phyloP scores from a whole-genome alignment of 2,797 vertebrate species.

The Anguilla megastoma region DNA sequence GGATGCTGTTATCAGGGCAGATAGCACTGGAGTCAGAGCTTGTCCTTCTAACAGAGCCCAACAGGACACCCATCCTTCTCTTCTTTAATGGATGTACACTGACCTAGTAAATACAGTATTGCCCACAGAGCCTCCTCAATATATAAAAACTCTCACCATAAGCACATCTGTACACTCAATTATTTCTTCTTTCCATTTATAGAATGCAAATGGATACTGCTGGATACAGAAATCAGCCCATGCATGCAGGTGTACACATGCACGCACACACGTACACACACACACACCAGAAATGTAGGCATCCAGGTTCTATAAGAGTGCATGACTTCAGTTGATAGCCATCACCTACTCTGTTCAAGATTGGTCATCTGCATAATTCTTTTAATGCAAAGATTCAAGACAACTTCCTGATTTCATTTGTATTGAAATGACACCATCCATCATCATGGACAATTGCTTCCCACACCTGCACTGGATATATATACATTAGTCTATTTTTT shows the following conservation, averaged over 20 bases:
- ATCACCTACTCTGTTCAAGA: background rate
- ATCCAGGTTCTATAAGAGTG: background rate
- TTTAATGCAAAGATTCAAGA: background rate
- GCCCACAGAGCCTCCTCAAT: background rate
- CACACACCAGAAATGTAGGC: background rate
- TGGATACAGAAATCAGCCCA: background rate
- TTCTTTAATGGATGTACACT: background rate
- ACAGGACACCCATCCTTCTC: background rate
- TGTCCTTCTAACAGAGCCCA: background rate
- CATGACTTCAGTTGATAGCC: background rate
- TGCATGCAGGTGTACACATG: background rate
- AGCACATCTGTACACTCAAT: background rate
- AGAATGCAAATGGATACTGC: background rate
- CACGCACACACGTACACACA: background rate
- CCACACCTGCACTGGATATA: background rate
- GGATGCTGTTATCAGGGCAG: background rate
- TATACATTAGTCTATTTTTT: background rate
- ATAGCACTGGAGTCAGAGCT: background rate
- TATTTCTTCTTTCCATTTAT: background rate
- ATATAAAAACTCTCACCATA: background rate
- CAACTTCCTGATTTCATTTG: slow-evolving; percentile 10
- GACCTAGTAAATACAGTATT: background rate
- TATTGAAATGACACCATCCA: background rate
- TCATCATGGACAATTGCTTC: background rate
- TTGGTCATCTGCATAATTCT: background rate